These are phyloP conservation scores for Lepilemur septentrionalis DNA, from an alignment of 2,797 vertebrate genomes.

Conservation along the genomic window DNA sequence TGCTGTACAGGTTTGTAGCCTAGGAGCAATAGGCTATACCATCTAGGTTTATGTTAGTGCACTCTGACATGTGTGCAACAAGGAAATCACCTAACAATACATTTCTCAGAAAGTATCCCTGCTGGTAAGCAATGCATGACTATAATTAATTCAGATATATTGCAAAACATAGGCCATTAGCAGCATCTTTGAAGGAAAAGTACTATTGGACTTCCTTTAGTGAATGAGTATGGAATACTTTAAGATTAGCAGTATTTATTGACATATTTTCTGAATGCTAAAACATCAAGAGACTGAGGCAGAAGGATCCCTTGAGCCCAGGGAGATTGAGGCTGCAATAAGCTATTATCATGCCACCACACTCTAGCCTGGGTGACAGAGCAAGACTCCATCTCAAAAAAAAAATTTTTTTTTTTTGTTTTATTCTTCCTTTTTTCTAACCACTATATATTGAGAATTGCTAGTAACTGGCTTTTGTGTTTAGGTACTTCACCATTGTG, in stretches of 20 bases:
- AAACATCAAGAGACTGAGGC: not conserved
- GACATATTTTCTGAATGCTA: not conserved
- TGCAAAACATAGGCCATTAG: not conserved
- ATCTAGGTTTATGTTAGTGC: not conserved
- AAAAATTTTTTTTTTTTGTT: not conserved
- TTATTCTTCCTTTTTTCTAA: constrained; percentile 22
- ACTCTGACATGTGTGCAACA: not conserved
- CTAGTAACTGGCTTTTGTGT: not conserved
- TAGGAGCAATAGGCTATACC: not conserved
- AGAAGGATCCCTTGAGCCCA: not conserved
- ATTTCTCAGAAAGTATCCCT: not conserved
- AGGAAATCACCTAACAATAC: not conserved
- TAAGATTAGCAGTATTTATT: constrained; percentile 1
- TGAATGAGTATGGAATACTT: not conserved
- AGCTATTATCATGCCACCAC: not conserved
- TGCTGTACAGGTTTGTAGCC: not conserved
- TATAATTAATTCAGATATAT: not conserved
- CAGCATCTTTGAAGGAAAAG: not conserved
- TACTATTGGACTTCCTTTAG: not conserved
- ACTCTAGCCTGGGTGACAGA: not conserved
- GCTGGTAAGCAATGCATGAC: not conserved
- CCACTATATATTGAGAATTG: not conserved
- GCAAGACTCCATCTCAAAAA: not conserved
- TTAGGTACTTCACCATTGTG: not conserved
- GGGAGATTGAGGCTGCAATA: not conserved